These are phyloP conservation scores for Brachyistius frenatus DNA, from an alignment of 2,113 vertebrate genomes.

Conservation along the genomic window DNA sequence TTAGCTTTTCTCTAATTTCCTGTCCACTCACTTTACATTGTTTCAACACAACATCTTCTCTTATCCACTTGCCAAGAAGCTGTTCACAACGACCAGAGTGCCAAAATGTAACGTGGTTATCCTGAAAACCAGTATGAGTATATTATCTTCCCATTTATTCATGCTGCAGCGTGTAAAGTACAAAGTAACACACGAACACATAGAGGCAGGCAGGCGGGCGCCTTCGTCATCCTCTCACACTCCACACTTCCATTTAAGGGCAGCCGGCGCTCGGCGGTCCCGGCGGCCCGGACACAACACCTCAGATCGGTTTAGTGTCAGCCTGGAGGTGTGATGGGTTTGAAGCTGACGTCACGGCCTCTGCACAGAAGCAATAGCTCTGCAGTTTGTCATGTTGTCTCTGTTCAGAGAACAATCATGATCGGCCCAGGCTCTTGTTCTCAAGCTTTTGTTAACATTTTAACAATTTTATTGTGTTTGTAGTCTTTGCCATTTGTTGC, in stretches of 20 bases:
- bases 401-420: background rate
- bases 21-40: conserved; percentile 8
- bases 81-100: background rate
- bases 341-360: conserved; percentile 15
- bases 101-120: background rate
- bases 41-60: conserved; percentile 17
- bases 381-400: conserved; percentile 32
- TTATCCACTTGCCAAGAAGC: conserved; percentile 6
- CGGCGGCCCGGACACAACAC: conserved; percentile 36
- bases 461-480: background rate
- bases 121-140: background rate
- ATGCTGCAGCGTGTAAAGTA: background rate
- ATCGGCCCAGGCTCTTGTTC: background rate
- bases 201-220: conserved; percentile 5
- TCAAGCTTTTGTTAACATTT: conserved; percentile 5
- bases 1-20: background rate
- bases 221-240: conserved; percentile 19
- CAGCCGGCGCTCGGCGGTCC: conserved; percentile 40
- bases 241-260: conserved; percentile 78
- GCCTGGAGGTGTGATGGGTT: conserved; percentile 7
- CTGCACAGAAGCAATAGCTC: background rate
- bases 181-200: conserved; percentile 15
- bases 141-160: conserved; percentile 12
- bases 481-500: background rate
- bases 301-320: conserved; percentile 54